These are phyloP conservation scores for Corydoras maculifer DNA, from an alignment of 2,113 vertebrate species.

Conservation along the genomic window DNA sequence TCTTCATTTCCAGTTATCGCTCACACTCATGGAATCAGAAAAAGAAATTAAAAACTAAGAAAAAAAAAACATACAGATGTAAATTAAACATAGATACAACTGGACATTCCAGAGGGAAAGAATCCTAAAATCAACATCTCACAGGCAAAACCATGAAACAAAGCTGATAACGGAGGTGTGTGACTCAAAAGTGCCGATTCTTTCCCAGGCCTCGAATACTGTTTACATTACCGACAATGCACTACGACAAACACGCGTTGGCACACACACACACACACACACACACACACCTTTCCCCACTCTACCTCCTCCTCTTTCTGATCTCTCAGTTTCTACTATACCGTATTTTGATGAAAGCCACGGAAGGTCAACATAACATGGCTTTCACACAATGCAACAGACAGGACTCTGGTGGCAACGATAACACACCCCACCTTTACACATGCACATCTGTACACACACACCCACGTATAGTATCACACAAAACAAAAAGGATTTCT, in stretches of 20 bases:
- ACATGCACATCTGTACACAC: constrained; percentile 9
- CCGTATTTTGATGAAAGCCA: not conserved
- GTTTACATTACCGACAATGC: constrained; percentile 41
- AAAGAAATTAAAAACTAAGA: constrained; percentile 17
- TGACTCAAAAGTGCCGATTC: constrained; percentile 43
- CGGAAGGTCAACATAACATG: constrained; percentile 35
- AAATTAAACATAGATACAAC: constrained; percentile 38
- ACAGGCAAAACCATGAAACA: constrained; percentile 41
- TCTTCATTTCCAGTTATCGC: constrained; percentile 15
- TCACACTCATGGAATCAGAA: constrained; percentile 36
- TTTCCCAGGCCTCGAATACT: constrained; percentile 42
- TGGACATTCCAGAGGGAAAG: constrained; percentile 34
- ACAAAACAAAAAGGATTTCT: constrained; percentile 24
- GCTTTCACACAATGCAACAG: constrained; percentile 17
- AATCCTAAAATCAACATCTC: constrained; percentile 46
- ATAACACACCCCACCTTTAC: constrained; percentile 7
- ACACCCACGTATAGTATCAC: constrained; percentile 12
- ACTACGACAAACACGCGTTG: constrained; percentile 22
- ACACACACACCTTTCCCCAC: constrained; percentile 9
- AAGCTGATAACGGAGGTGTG: constrained; percentile 40
- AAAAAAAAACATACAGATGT: constrained; percentile 40
- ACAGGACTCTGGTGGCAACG: constrained; percentile 21
- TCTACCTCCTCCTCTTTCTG: not conserved
- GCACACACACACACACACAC: not conserved
- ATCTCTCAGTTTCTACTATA: constrained; percentile 25